phyloP scores from a whole-genome alignment of 2,797 vertebrate species.

The Chelidonichthys spinosus region DNA sequence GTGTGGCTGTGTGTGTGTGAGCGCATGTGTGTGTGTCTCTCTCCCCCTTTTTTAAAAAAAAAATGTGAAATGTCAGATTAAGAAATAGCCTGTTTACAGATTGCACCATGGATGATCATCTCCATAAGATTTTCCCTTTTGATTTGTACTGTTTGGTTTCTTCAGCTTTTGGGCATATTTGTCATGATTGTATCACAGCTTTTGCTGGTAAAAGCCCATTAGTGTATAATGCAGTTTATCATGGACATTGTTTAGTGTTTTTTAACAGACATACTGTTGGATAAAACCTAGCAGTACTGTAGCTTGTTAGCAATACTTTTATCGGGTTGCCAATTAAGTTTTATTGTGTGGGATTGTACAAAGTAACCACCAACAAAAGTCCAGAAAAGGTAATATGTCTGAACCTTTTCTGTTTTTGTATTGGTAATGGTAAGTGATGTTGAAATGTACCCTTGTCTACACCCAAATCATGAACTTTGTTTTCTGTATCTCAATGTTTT shows the following conservation, averaged over 20 bases:
- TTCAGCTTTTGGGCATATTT: conserved; percentile 90
- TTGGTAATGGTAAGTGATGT: conserved; percentile 93
- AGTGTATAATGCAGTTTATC: conserved; percentile 56
- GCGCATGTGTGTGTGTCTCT: conserved; percentile 70
- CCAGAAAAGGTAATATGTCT: conserved; percentile 74
- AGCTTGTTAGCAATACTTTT: conserved; percentile 52
- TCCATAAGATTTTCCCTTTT: conserved; percentile 67
- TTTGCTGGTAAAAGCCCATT: conserved; percentile 85
- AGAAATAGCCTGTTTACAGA: conserved; percentile 81
- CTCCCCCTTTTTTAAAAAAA: conserved; percentile 73
- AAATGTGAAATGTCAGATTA: conserved; percentile 82
- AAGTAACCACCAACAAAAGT: conserved; percentile 86
- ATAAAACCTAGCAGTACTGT: conserved; percentile 52
- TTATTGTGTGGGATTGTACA: conserved; percentile 45
- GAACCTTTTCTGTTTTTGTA: conserved; percentile 74
- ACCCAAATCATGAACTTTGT: conserved; percentile 99
- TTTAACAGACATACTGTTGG: conserved; percentile 45
- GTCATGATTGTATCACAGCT: conserved; percentile 87
- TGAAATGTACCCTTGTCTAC: conserved; percentile 98
- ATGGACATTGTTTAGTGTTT: conserved; percentile 56
- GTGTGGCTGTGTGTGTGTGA: conserved; percentile 87
- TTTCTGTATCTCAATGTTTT: conserved; percentile 99
- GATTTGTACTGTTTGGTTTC: conserved; percentile 66
- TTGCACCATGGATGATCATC: conserved; percentile 81
- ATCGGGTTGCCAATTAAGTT: conserved; percentile 57